These are phyloP conservation scores for Radopholus similis DNA, from an alignment of 1,140 invertebrate genomes.

Conservation along the genomic window DNA sequence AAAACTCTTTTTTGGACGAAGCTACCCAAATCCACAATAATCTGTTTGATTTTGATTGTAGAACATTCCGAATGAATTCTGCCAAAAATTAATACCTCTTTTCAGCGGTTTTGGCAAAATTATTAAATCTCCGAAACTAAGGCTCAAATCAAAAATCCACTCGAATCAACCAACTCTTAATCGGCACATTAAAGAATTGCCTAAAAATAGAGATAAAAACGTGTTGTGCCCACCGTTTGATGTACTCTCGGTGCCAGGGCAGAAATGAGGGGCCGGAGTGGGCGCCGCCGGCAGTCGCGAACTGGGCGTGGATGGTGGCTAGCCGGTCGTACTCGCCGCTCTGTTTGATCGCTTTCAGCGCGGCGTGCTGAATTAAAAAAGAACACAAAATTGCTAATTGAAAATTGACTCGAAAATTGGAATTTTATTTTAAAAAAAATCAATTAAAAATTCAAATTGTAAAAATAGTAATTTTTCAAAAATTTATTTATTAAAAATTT, in stretches of 20 bases:
- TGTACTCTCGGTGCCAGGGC: conserved; percentile 28
- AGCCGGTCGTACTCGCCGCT: conserved; percentile 56
- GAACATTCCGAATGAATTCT: too few species aligned
- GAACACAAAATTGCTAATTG: neutral
- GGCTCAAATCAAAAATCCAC: too few species aligned
- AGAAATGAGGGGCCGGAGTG: conserved; percentile 31
- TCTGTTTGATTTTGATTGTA: too few species aligned
- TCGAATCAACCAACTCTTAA: too few species aligned
- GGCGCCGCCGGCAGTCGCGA: conserved; percentile 46
- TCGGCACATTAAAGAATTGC: too few species aligned
- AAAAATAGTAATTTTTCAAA: neutral
- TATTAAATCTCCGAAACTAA: too few species aligned
- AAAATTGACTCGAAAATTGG: neutral
- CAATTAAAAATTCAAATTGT: neutral
- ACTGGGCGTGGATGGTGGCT: conserved; percentile 42
- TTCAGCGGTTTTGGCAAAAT: too few species aligned
- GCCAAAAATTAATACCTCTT: too few species aligned
- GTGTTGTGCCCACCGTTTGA: conserved; percentile 23
- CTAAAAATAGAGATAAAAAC: too few species aligned
- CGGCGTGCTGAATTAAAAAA: conserved; percentile 48
- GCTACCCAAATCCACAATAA: too few species aligned
- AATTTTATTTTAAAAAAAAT: neutral
- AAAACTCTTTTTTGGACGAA: too few species aligned
- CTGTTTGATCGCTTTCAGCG: conserved; percentile 60
- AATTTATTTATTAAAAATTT: neutral